These are phyloP conservation scores for Cyanoramphus novaezelandiae DNA, from an alignment of 2,113 vertebrate species.

Conservation along the genomic window DNA sequence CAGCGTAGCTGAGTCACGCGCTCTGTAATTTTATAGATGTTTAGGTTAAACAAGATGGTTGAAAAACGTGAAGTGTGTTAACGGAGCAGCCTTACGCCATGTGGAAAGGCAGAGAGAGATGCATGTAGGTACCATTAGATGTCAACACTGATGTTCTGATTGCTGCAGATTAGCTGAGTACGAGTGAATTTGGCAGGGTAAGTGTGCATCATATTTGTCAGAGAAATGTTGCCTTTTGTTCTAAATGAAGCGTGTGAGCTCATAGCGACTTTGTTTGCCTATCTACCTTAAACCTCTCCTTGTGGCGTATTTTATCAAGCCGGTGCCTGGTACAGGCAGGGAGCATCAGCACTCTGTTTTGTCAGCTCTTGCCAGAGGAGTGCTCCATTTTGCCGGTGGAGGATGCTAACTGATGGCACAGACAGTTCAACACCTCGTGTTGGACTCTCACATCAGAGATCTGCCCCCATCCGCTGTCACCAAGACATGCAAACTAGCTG, in stretches of 20 bases:
- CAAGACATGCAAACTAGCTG: not conserved
- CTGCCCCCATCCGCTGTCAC: not conserved
- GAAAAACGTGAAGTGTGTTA: conserved; percentile 64
- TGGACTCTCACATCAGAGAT: not conserved
- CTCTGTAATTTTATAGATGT: conserved; percentile 57
- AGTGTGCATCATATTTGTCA: conserved; percentile 13
- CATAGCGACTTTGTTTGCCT: conserved; percentile 12
- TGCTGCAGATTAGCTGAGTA: not conserved
- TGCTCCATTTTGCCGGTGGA: not conserved
- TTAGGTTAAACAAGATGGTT: conserved; percentile 69
- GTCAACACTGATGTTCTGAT: conserved; percentile 51
- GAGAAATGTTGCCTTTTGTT: conserved; percentile 12
- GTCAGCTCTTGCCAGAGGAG: not conserved
- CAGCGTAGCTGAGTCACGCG: conserved; percentile 36
- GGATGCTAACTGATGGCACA: not conserved
- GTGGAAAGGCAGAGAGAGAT: conserved; percentile 32
- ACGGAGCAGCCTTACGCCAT: conserved; percentile 25
- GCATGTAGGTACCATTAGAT: conserved; percentile 55
- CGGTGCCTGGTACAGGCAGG: conserved; percentile 12
- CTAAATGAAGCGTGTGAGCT: conserved; percentile 10
- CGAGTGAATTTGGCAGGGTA: not conserved
- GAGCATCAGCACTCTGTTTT: not conserved
- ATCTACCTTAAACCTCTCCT: conserved; percentile 12
- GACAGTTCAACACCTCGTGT: not conserved
- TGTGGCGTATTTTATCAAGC: not conserved